Evolutionary conservation across 2,113 vertebrate genomes (phyloP), one percentile per base, ranked within the genome.

Genomic region (Ginglymostoma cirratum): DNA sequence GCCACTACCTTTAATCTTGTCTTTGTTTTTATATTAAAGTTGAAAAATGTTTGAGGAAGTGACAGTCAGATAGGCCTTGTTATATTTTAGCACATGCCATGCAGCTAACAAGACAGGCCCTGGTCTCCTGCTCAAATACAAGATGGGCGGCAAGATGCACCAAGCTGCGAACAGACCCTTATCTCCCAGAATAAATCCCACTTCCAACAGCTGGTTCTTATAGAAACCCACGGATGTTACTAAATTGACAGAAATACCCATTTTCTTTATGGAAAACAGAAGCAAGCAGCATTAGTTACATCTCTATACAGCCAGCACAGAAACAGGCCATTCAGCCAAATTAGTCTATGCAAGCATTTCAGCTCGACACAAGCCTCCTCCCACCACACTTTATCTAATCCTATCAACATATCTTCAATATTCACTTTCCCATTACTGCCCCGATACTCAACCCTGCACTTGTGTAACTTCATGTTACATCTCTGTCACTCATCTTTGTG

Each of bases 21-120:
- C 30, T 69, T 52, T 5, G 45, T 89, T 52, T 90, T 34, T 34
- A 76, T 1, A 90, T 61, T 5, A 95, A 95, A 17, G 67, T 69
- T 95, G 67, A 72, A 95, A 72, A 30, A 48, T 30, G 45, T 76
- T 42, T 52, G 67, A 70, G 69, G 69, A 72, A 72, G 61, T 66
- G 94, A 48, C 48, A 95, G 42, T 52, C 94, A 95, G 69, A 95
- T 76, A 95, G 67, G 24, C 72, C 27, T 52, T 70, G 67, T 72
- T 67, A 69, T 69, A 67, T 94, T 94, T 94, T 30, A 90, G 30
- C 61, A 61, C 66, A 61, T 10, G 69, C 92, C 69, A 66, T 94
- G 66, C 27, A 70, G 42, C 21, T n/a, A 69, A 69, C 65, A 94
- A 70, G 7, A 27, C 19, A 45, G 38, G 15, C n/a, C 42, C 92